Base-by-base conservation (phyloP, 2,888 invertebrate genomes). In the Tachina fera region DNA sequence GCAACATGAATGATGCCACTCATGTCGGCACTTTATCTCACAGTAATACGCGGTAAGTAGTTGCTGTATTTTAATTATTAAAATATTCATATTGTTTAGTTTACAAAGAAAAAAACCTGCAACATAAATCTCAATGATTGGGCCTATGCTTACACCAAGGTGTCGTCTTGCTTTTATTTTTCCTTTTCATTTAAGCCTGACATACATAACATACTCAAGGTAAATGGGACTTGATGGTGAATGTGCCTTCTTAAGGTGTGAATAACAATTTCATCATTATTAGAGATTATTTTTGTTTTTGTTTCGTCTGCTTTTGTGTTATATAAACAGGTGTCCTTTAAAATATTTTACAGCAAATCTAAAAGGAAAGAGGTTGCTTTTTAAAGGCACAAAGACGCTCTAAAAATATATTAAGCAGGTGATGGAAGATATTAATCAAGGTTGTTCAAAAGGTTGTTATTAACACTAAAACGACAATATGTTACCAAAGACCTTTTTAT, bases 21-120 rank as follows among this genome's bases (percentile, higher is more conserved):
- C 79, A 79, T 22, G 53, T 71, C 5, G 79, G 88, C 74, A 85
- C 88, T 43, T 87, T 89, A 81, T 86, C 89, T 11, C 90, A 89
- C 76, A 89, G 89, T 75, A 88, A 79, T 87, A 89, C 88, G 65
- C 90, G 92, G 92, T 91, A 87, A 89, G 90, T 89, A 60, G 31
- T n/a, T 45, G 16, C 9, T 53, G 10, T 3, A 49, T 1, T 9
- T 43, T 43, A 6, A 5, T 6, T 9, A 9, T 13, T 14, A 14
- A 19, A 31, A 13, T 58, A 45, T 16, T 75, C 43, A 76, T 41
- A 14, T 76, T 63, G 39, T 22, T 41, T 9, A 22, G 4, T 51
- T 31, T 8, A 60, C 51, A 19, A 47, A 49, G 11, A 5, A 56
- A 10, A 19, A 5, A 56, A 10, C 41, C 13, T 60, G 22, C 14